Evolutionary conservation across 2,888 invertebrate genomes (phyloP), one percentile per base, ranked within the genome.

Genomic region (Yponomeuta sedellus): DNA sequence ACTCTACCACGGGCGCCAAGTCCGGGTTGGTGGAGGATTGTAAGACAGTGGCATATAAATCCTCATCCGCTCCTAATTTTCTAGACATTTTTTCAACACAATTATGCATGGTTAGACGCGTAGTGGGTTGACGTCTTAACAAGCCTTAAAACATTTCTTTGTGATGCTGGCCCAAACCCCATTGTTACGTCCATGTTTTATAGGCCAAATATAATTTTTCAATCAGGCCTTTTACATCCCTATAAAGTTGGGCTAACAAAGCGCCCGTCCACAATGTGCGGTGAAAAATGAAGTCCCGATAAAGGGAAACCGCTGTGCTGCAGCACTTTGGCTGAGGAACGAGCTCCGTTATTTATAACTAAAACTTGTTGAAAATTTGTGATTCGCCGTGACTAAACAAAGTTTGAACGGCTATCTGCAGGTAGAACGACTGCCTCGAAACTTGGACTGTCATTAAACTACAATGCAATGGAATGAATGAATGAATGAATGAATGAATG

Each of bases 181-280:
- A 52, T 52, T 52, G 44, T 52, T 52, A 52, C 44, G 44, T 52
- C 44, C 44, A 52, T 52, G 61, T 34, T 16, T 61, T 61, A 34
- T 61, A 61, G 61, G 61, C n/a, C 61, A n/a, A 28, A 28, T 10
- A n/a, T 28, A 25, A 61, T 25, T 61, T 61, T 61, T 61, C 44
- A 28, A 61, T 61, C 22, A 28, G n/a, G 28, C 6, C 28, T 61
- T 61, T 61, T 61, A 61, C 34, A 61, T n/a, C 28, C n/a, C 25
- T 16, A 28, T 61, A 61, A 61, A 61, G 61, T 28, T n/a, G 22
- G 28, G 12, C 16, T 6, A 12, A 61, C 44, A 52, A 52, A 52
- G 44, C 44, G 44, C 16, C 34, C 44, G 44, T 3, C 44, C 44
- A 52, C 44, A 52, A 52, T 52, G 44, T 52, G 44, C 44, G 44